Evolutionary conservation across 2,113 vertebrate species (phyloP).

Genomic region (Sarotherodon lohbergeri): DNA sequence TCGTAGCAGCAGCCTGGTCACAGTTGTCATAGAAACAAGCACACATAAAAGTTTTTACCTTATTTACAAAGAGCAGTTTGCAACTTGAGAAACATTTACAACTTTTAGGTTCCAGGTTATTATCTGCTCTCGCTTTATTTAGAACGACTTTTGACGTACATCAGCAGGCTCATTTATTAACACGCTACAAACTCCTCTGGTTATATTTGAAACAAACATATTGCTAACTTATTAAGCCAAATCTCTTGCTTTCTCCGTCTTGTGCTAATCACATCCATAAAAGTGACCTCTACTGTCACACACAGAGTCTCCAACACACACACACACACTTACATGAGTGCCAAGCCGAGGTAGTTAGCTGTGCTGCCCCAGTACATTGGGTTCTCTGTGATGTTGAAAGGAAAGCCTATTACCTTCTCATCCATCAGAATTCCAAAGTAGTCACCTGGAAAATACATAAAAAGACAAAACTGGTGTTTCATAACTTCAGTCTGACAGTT

Average conservation of each 20-base stretch:
- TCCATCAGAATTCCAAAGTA: slow-evolving; percentile 95
- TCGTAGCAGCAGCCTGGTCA: neutral
- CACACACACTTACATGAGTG: slow-evolving; percentile 83
- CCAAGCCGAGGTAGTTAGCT: slow-evolving; percentile 87
- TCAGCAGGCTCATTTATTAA: neutral
- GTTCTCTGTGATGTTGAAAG: slow-evolving; percentile 86
- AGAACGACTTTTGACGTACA: neutral
- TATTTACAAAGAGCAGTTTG: neutral
- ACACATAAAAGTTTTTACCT: slow-evolving; percentile 15
- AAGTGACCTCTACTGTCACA: neutral
- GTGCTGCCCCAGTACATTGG: slow-evolving; percentile 99
- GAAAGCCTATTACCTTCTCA: slow-evolving; percentile 84
- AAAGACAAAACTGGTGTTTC: neutral
- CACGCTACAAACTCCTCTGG: neutral
- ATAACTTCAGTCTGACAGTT: neutral
- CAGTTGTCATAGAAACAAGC: slow-evolving; percentile 56
- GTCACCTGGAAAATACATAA: slow-evolving; percentile 76
- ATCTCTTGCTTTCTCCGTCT: neutral
- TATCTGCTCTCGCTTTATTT: neutral
- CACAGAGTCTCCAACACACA: neutral
- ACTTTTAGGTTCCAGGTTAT: neutral
- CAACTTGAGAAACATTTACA: neutral
- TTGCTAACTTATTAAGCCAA: neutral
- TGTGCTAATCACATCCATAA: neutral
- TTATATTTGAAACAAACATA: neutral